Conservation (phyloP, 1,140 invertebrate genomes). For the Oryzaephilus surinamensis region DNA sequence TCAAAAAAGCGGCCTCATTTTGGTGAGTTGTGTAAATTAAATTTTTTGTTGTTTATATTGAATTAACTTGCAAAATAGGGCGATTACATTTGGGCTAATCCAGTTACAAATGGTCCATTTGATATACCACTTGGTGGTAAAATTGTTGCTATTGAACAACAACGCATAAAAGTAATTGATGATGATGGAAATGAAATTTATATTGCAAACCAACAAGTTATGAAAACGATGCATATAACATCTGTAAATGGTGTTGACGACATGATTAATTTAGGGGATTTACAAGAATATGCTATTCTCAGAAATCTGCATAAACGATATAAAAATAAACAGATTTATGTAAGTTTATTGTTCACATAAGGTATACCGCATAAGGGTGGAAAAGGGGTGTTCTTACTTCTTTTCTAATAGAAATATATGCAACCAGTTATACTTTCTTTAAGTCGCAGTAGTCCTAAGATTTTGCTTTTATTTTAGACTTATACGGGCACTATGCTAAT, state of each 20-base stretch:
- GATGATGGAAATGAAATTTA: conserved; percentile 62
- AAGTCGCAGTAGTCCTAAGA: no score
- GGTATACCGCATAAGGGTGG: neutral
- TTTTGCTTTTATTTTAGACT: conserved; percentile 74
- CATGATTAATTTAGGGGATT: conserved; percentile 86
- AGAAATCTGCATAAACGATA: conserved; percentile 87
- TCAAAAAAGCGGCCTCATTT: conserved; percentile 7
- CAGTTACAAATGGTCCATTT: conserved; percentile 59
- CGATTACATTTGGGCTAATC: conserved; percentile 81
- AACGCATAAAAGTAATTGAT: conserved; percentile 64
- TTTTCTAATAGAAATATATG: neutral
- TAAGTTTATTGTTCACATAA: conserved; percentile 40
- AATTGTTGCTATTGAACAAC: conserved; percentile 65
- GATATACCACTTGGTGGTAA: conserved; percentile 74
- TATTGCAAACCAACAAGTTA: conserved; percentile 43
- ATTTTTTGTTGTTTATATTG: neutral
- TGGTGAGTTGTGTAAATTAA: conserved; percentile 2
- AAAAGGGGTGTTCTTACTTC: neutral
- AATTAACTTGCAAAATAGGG: conserved; percentile 40
- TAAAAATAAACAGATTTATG: conserved; percentile 80
- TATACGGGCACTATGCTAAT: conserved; percentile 89
- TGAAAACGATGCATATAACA: conserved; percentile 78
- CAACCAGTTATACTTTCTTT: no score
- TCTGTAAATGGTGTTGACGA: conserved; percentile 82
- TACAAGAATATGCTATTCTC: conserved; percentile 87